Base-by-base conservation (phyloP, 1,140 invertebrate species). In the Drosophila neocordata region DNA sequence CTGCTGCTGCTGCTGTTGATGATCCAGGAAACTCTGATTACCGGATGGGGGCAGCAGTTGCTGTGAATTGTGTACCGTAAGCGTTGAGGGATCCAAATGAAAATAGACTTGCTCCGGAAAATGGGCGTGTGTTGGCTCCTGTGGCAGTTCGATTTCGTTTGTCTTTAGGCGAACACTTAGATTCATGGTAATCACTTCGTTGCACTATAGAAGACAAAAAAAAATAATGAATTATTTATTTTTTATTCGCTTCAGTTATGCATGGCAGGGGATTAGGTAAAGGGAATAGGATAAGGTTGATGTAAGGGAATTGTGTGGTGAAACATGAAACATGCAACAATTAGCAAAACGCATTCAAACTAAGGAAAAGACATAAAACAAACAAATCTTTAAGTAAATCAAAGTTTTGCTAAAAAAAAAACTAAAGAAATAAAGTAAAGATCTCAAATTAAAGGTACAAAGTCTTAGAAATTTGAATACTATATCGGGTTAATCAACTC, bases 141-240 rank as follows among this genome's bases (percentile, higher is more conserved):
- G 76, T 70, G 92, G 91, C 83, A 93, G 91, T 80, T 93, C 92
- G 67, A 92, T 85, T 76, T 92, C 92, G 44, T 92, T 92, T 76
- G 93, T 92, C 88, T 93, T 93, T 65, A 93, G 92, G 67, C 93
- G 91, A 66, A 93, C 92, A 85, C 93, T 92, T 78, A 92, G 87
- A 89, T 92, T 92, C 90, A 93, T 92, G 62, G 92, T 92, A 69
- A 92, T 92, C 67, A 92, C 79, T 90, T 92, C 89, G 64, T 79
- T 88, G 83, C 82, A 88, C 82, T 87, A 78, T n/a, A 38, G 53
- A 41, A 27, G 58, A 4, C 35, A 15, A 24, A 61, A 57, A 57
- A 7, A 70, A 52, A 63, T 15, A 35, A 31, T 1, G 1, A 11
- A 22, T 48, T 48, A 53, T 44, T 65, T 3, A 11, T 85, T 51